These are phyloP conservation scores for Oxyteleia sp. DNA, from an alignment of 2,888 invertebrate species.

Conservation along the genomic window DNA sequence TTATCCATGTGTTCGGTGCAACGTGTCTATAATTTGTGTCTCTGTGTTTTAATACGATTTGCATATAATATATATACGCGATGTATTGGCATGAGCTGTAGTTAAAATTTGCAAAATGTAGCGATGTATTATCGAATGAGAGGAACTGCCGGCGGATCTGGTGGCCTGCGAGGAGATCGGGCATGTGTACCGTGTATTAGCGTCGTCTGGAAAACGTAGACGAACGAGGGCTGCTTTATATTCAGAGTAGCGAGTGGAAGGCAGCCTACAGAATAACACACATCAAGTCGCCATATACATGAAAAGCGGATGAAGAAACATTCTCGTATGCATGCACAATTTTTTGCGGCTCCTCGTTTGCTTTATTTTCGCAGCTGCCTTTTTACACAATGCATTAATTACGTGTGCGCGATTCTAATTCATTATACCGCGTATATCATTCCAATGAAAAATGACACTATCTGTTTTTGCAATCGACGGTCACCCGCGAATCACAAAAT, in stretches of 20 bases:
- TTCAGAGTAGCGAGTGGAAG: conserved; percentile 80
- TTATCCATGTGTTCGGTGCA: background rate
- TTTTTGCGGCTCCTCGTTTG: conserved; percentile 55
- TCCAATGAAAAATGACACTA: background rate
- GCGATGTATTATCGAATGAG: conserved; percentile 64
- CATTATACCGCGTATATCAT: conserved; percentile 12
- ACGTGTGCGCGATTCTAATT: conserved; percentile 50
- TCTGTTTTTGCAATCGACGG: background rate
- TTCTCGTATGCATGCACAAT: conserved; percentile 73
- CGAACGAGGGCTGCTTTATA: conserved; percentile 80
- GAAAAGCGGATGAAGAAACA: conserved; percentile 74
- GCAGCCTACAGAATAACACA: conserved; percentile 73
- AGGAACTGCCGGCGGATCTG: conserved; percentile 51
- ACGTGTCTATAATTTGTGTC: conserved; percentile 4
- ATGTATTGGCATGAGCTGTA: conserved; percentile 31
- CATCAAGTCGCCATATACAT: conserved; percentile 71
- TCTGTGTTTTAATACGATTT: conserved; percentile 16
- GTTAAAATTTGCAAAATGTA: conserved; percentile 51
- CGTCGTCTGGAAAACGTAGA: conserved; percentile 73
- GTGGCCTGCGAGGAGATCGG: conserved; percentile 63
- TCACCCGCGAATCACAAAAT: conserved; percentile 20
- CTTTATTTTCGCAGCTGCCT: conserved; percentile 63
- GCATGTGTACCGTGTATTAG: conserved; percentile 71
- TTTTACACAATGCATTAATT: conserved; percentile 66
- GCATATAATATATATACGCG: conserved; percentile 4